Conservation (phyloP, 1,140 invertebrate species). For the Lordiphosa collinella region DNA sequence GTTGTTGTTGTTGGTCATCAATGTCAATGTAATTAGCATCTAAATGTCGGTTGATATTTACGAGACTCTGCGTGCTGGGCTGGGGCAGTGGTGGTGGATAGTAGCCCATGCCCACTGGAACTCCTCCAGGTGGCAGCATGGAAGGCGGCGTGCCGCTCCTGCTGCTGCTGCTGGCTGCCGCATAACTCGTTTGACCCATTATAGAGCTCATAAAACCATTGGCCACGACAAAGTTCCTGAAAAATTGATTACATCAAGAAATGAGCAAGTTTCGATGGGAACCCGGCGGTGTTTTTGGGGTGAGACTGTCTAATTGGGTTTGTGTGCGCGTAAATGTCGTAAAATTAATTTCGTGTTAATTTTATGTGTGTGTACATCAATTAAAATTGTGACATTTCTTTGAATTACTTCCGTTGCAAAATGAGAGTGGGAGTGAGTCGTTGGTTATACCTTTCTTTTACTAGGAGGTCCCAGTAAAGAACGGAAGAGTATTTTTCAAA, state of each 20-base stretch:
- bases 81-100: constrained; percentile 32
- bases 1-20: constrained; percentile 20
- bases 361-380: constrained; percentile 70
- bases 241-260: constrained; percentile 72
- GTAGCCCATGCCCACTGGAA: constrained; percentile 38
- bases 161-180: constrained; percentile 3
- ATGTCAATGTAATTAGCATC: constrained; percentile 43
- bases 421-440: background rate
- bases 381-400: constrained; percentile 62
- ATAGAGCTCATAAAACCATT: constrained; percentile 79
- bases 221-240: constrained; percentile 79
- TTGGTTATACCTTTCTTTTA: background rate
- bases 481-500: no score
- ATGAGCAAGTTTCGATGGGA: constrained; percentile 13
- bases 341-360: constrained; percentile 79
- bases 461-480: no score
- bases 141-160: background rate
- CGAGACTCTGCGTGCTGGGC: constrained; percentile 38
- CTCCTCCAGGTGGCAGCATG: constrained; percentile 21
- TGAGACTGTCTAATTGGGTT: constrained; percentile 57
- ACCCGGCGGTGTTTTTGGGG: background rate
- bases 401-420: constrained; percentile 74
- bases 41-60: constrained; percentile 27
- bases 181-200: constrained; percentile 62
- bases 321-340: constrained; percentile 70